Conservation (phyloP, 2,113 vertebrate genomes). For the Glaucomys volans region DNA sequence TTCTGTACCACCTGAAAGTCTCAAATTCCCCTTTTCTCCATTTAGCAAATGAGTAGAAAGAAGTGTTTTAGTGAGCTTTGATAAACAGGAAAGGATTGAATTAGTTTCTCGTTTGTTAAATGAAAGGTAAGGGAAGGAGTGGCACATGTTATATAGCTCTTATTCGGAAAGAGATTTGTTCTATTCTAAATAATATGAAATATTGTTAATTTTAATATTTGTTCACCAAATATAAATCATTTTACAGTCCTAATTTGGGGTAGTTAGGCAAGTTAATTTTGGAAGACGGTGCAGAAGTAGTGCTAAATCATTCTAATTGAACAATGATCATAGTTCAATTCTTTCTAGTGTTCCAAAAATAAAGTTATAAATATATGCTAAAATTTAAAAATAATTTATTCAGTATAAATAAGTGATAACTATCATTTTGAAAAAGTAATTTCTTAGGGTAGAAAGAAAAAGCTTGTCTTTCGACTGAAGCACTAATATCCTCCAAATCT, state of each 20-base stretch:
- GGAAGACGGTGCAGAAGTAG: conserved; percentile 19
- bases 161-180: conserved; percentile 15
- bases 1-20: neutral
- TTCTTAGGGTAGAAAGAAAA: conserved; percentile 59
- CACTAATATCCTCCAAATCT: conserved; percentile 40
- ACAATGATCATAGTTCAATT: conserved; percentile 45
- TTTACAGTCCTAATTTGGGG: conserved; percentile 42
- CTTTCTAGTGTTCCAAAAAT: conserved; percentile 62
- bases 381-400: conserved; percentile 69
- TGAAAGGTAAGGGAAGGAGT: conserved; percentile 28
- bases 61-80: conserved; percentile 42
- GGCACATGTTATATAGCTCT: conserved; percentile 5
- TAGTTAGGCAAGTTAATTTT: conserved; percentile 51
- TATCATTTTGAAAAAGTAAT: conserved; percentile 66
- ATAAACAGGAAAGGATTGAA: conserved; percentile 12
- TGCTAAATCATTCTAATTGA: conserved; percentile 59
- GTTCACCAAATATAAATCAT: conserved; percentile 55
- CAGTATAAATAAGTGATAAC: conserved; percentile 66
- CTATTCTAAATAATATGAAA: conserved; percentile 36
- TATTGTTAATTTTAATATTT: conserved; percentile 62
- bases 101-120: conserved; percentile 51
- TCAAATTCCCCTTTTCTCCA: neutral
- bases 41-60: neutral
- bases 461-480: conserved; percentile 43
- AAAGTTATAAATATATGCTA: conserved; percentile 61